Percentiles rank a stretch among this genome's conserved stretches.
phyloP scores from a whole-genome alignment of 2,888 invertebrate genomes.

The Cantharis flavilabris region DNA sequence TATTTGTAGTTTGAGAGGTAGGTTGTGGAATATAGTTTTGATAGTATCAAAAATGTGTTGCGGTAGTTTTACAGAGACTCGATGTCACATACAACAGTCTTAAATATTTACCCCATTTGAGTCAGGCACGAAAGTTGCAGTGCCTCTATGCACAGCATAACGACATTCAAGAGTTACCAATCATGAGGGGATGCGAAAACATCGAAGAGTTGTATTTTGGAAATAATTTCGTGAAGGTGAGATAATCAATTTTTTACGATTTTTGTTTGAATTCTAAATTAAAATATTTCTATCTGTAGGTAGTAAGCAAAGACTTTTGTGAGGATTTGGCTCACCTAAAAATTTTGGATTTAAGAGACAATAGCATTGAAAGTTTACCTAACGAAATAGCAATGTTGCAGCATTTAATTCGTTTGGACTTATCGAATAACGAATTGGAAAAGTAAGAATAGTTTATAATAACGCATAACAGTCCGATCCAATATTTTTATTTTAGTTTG shows the following conservation, averaged over 20 bases:
- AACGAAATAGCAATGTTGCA: slow-evolving; percentile 77
- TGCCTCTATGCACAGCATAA: slow-evolving; percentile 82
- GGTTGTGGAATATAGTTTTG: slow-evolving; percentile 36
- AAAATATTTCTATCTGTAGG: slow-evolving; percentile 56
- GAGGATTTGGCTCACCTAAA: slow-evolving; percentile 73
- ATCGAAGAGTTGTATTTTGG: slow-evolving; percentile 83
- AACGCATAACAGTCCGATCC: background rate
- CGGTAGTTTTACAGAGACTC: slow-evolving; percentile 68
- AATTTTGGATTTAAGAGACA: slow-evolving; percentile 80
- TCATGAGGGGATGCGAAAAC: slow-evolving; percentile 74
- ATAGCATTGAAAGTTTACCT: slow-evolving; percentile 76
- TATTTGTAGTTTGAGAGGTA: slow-evolving; percentile 81
- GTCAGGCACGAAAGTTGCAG: slow-evolving; percentile 75
- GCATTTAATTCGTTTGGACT: slow-evolving; percentile 79
- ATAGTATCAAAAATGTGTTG: background rate
- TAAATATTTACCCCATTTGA: slow-evolving; percentile 66
- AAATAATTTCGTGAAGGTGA: slow-evolving; percentile 78
- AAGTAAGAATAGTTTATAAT: slow-evolving; percentile 42
- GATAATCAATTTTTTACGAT: background rate
- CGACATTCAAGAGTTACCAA: slow-evolving; percentile 74
- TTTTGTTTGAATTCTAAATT: background rate
- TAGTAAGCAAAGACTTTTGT: slow-evolving; percentile 71
- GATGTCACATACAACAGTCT: slow-evolving; percentile 77
- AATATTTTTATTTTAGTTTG: slow-evolving; percentile 56
- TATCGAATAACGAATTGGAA: slow-evolving; percentile 74